These are phyloP conservation scores for Gasterosteus aculeatus DNA, from an alignment of 2,113 vertebrate genomes.

Conservation along the genomic window DNA sequence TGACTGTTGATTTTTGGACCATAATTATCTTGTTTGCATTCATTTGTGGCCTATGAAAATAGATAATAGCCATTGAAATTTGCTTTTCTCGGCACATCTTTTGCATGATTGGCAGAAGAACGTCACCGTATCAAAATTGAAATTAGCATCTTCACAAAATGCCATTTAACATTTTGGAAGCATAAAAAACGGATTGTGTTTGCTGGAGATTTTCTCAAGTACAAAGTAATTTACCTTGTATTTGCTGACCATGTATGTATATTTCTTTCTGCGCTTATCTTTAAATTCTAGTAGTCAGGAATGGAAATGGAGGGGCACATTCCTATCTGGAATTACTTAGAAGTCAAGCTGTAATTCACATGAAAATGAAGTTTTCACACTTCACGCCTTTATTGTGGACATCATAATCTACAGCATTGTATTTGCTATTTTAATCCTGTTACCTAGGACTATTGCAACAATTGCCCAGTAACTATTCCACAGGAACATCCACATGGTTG, in stretches of 20 bases:
- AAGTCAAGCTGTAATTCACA: constrained; percentile 6
- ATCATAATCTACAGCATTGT: constrained; percentile 8
- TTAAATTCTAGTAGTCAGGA: constrained; percentile 2
- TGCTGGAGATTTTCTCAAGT: constrained; percentile 28
- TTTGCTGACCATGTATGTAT: constrained; percentile 21
- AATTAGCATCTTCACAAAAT: constrained; percentile 40
- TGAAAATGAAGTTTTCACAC: neutral
- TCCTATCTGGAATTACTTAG: constrained; percentile 21
- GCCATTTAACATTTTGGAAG: constrained; percentile 11
- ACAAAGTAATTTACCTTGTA: constrained; percentile 45
- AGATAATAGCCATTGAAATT: constrained; percentile 28
- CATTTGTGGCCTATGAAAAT: constrained; percentile 29
- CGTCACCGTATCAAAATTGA: constrained; percentile 42
- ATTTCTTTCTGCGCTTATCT: constrained; percentile 1
- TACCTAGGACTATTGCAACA: neutral
- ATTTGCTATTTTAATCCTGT: constrained; percentile 7
- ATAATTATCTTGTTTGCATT: constrained; percentile 53
- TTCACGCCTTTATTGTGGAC: constrained; percentile 16
- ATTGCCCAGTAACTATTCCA: neutral
- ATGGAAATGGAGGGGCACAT: constrained; percentile 22
- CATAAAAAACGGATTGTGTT: constrained; percentile 32
- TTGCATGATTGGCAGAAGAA: constrained; percentile 25
- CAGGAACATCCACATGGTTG: neutral
- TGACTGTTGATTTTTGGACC: constrained; percentile 43
- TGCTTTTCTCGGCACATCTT: constrained; percentile 21